Evolutionary conservation across 1,140 invertebrate genomes (phyloP).

Genomic region (Samia ricini): DNA sequence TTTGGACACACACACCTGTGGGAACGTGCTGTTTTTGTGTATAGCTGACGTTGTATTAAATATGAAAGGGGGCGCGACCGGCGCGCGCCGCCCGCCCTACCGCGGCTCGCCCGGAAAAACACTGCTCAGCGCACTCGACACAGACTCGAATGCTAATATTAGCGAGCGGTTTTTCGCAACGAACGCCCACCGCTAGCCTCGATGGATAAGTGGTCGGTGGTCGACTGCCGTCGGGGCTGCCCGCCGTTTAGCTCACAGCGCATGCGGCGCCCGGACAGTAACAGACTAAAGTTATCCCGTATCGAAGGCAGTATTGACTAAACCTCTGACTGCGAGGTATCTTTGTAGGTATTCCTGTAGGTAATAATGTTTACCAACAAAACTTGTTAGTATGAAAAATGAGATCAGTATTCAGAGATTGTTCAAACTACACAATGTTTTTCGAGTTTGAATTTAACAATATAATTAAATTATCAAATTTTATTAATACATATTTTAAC

Average conservation of each 20-base stretch:
- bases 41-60: slow-evolving; percentile 37
- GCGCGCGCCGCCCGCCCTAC: slow-evolving; percentile 68
- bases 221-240: slow-evolving; percentile 19
- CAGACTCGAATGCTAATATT: slow-evolving; percentile 53
- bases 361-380: not conserved
- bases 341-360: not conserved
- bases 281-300: slow-evolving; percentile 33
- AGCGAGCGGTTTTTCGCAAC: slow-evolving; percentile 43
- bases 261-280: slow-evolving; percentile 32
- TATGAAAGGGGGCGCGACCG: slow-evolving; percentile 32
- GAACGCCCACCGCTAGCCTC: slow-evolving; percentile 32
- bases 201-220: slow-evolving; percentile 32
- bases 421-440: no score
- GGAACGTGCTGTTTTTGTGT: slow-evolving; percentile 33
- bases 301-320: slow-evolving; percentile 36
- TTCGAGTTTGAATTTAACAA: no score
- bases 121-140: slow-evolving; percentile 23
- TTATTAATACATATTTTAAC: no score
- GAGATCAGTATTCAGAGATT: no score
- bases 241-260: slow-evolving; percentile 21
- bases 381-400: not conserved
- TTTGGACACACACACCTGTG: slow-evolving; percentile 15
- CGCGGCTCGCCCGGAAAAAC: slow-evolving; percentile 44
- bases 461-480: no score
- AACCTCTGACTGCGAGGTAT: slow-evolving; percentile 10